These are phyloP conservation scores for Halocynthia roretzi DNA, from an alignment of 23 tunicate species.

Conservation along the genomic window DNA sequence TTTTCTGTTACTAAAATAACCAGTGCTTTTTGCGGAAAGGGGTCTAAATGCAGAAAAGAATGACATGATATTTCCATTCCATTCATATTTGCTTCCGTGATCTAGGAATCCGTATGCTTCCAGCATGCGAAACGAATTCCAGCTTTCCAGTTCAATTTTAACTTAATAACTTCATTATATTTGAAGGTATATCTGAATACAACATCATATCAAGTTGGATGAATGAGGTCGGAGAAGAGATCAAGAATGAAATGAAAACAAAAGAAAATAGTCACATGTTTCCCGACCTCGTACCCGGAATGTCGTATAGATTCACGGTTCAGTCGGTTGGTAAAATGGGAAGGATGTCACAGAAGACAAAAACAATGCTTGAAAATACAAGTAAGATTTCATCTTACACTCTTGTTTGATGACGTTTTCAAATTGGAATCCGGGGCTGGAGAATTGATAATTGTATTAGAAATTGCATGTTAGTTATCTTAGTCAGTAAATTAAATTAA, in stretches of 20 bases:
- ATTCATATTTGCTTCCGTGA: too few relatives aligned
- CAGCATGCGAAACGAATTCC: not conserved
- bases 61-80: too few relatives aligned
- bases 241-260: not conserved
- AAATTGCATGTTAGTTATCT: too few relatives aligned
- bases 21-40: too few relatives aligned
- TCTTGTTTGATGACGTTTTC: too few relatives aligned
- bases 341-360: not conserved
- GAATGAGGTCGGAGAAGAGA: not conserved
- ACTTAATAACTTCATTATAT: not conserved
- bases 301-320: conserved; percentile 9
- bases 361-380: conserved; percentile 2
- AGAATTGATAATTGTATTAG: too few relatives aligned
- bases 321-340: conserved; percentile 4
- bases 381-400: not conserved
- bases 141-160: not conserved
- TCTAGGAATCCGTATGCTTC: too few relatives aligned
- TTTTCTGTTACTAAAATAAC: too few relatives aligned
- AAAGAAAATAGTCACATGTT: not conserved
- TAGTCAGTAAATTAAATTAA: too few relatives aligned
- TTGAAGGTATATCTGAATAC: conserved; percentile 6
- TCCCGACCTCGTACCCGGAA: conserved; percentile 16
- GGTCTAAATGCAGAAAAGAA: too few relatives aligned
- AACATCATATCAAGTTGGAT: not conserved
- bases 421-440: too few relatives aligned